These are phyloP conservation scores for Chiloscyllium plagiosum DNA, from an alignment of 2,113 vertebrate genomes.

Conservation along the genomic window DNA sequence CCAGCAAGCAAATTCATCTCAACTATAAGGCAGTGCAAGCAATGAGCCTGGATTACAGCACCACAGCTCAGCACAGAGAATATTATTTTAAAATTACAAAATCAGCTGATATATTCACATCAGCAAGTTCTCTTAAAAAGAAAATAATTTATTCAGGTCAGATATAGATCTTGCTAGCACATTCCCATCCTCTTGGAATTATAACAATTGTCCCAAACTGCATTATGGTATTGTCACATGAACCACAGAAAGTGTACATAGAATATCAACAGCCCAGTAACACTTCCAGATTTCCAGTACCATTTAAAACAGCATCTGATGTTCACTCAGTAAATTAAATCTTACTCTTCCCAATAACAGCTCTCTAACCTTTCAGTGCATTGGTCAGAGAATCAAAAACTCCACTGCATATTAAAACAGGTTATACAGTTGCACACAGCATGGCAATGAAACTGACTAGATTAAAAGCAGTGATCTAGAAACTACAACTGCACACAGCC, in stretches of 20 bases:
- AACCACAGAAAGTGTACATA: not conserved
- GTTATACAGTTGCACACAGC: not conserved
- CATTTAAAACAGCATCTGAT: not conserved
- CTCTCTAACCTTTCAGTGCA: not conserved
- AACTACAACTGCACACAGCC: not conserved
- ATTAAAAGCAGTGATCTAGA: not conserved
- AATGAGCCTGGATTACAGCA: not conserved
- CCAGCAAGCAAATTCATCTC: not conserved
- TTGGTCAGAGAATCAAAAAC: not conserved
- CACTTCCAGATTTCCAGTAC: not conserved
- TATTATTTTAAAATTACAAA: not conserved
- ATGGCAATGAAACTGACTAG: not conserved
- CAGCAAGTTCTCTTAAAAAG: not conserved
- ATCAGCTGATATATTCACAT: not conserved
- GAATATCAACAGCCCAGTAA: not conserved
- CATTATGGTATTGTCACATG: not conserved
- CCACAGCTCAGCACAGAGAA: not conserved
- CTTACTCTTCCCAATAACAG: not conserved
- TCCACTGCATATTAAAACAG: not conserved
- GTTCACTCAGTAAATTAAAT: not conserved
- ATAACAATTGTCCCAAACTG: not conserved
- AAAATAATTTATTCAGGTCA: not conserved
- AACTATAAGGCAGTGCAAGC: not conserved
- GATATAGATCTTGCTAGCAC: not conserved
- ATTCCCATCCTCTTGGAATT: conserved; percentile 5